Conservation (phyloP, 2,797 vertebrate species). For the Lepilemur ruficaudatus region DNA sequence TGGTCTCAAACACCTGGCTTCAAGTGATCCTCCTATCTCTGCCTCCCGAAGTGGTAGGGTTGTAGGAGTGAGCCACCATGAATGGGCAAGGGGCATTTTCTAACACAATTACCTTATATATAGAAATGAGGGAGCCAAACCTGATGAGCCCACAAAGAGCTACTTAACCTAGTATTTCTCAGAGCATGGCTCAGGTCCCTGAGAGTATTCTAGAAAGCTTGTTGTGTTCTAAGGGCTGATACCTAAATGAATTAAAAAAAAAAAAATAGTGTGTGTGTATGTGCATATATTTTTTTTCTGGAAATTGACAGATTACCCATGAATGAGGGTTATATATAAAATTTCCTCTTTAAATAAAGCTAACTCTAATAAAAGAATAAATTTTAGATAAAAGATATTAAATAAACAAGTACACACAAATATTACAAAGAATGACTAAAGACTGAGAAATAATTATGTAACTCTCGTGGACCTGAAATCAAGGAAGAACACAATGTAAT, state of each 20-base stretch:
- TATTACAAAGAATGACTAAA: not conserved
- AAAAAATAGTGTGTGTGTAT: too few species aligned
- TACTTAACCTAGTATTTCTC: not conserved
- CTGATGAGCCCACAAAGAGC: not conserved
- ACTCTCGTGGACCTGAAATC: not conserved
- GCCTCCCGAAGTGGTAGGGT: not conserved
- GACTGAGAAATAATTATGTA: not conserved
- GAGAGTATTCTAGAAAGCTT: not conserved
- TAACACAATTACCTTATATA: not conserved
- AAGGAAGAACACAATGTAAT: not conserved
- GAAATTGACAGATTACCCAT: not conserved
- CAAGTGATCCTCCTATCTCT: not conserved
- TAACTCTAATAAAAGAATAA: not conserved
- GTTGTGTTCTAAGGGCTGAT: not conserved
- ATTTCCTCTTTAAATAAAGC: not conserved
- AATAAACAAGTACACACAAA: not conserved
- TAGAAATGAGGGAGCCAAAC: too few species aligned
- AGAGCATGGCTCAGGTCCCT: not conserved
- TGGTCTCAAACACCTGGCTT: not conserved
- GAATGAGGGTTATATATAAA: not conserved
- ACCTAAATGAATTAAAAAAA: not conserved
- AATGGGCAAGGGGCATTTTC: not conserved
- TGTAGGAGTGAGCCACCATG: not conserved
- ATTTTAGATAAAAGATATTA: not conserved
- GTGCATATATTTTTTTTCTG: not conserved